Evolutionary conservation across 2,113 vertebrate species (phyloP).

Genomic region (Paramormyrops kingsleyae): DNA sequence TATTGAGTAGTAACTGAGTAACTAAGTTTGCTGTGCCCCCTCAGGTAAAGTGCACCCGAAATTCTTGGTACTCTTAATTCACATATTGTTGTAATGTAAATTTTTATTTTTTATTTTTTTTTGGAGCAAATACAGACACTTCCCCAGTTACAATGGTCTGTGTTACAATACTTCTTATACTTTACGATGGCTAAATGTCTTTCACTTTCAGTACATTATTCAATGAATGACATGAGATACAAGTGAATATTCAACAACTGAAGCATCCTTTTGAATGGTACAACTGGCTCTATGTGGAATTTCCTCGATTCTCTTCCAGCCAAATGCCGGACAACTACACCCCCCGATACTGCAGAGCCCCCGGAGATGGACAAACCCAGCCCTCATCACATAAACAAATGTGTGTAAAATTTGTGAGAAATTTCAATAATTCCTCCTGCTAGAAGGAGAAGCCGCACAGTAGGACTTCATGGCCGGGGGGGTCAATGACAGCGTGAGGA

Average conservation of each 20-base stretch:
- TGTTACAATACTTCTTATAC: no score
- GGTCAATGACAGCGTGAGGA: not conserved
- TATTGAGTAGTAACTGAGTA: not conserved
- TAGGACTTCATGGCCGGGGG: not conserved
- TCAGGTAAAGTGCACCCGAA: no score
- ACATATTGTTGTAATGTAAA: no score
- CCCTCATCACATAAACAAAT: not conserved
- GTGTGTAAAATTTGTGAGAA: not conserved
- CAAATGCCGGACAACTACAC: not conserved
- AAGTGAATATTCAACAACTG: not conserved
- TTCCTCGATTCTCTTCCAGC: not conserved
- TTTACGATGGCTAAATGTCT: no score
- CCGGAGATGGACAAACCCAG: not conserved
- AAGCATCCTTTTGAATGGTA: not conserved
- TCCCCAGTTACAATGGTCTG: no score
- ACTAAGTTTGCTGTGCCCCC: not conserved
- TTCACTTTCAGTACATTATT: no score
- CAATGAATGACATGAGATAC: no score
- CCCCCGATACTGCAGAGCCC: not conserved
- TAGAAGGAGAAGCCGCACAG: not conserved
- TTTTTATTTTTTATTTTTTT: no score
- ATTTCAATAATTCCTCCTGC: not conserved
- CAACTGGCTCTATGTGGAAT: not conserved
- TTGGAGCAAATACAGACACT: no score
- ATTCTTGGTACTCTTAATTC: no score